phyloP scores from a whole-genome alignment of 2,113 vertebrate genomes.

The Panthera uncia region DNA sequence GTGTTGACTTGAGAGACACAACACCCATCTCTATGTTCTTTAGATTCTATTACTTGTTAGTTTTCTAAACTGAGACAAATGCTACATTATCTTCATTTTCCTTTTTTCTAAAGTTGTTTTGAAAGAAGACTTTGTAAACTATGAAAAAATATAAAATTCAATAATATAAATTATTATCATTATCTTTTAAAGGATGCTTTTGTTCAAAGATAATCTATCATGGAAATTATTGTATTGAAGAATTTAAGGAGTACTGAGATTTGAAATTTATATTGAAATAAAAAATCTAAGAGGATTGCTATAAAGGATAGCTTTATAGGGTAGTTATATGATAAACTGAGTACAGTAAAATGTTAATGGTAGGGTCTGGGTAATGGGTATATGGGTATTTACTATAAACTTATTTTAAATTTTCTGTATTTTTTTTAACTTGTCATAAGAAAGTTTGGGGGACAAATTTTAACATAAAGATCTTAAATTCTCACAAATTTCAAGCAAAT shows the following conservation, averaged over 20 bases:
- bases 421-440: not conserved
- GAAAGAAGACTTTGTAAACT: not conserved
- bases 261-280: not conserved
- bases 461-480: slow-evolving; percentile 8
- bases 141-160: not conserved
- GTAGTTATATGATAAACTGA: not conserved
- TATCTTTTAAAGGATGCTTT: not conserved
- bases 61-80: not conserved
- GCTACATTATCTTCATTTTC: not conserved
- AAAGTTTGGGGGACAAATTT: not conserved
- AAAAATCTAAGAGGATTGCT: not conserved
- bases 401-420: not conserved
- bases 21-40: not conserved
- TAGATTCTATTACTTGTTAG: not conserved
- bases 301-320: not conserved
- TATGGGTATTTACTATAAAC: not conserved
- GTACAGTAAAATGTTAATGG: not conserved
- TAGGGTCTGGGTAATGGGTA: not conserved
- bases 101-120: not conserved
- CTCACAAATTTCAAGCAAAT: not conserved
- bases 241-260: not conserved
- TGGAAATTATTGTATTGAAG: not conserved
- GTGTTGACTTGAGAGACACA: not conserved
- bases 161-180: not conserved
- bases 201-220: not conserved